Conservation (phyloP, 2,888 invertebrate species). For the Epinotia demarniana region DNA sequence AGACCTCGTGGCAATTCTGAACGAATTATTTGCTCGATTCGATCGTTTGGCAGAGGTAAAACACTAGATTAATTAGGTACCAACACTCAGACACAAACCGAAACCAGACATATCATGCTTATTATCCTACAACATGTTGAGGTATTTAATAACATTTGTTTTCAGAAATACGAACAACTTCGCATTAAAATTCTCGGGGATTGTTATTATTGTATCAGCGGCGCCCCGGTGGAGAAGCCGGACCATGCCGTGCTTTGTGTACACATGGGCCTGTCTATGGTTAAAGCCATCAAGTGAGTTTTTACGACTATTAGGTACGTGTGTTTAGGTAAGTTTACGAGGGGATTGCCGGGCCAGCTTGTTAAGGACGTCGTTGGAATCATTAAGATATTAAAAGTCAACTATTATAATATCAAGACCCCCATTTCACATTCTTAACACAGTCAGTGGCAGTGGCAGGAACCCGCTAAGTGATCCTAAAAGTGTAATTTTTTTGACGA, state of each 20-base stretch:
- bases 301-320: neutral
- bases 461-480: neutral
- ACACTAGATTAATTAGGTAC: conserved; percentile 21
- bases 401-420: neutral
- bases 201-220: conserved; percentile 99
- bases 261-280: conserved; percentile 98
- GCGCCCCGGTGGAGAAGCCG: conserved; percentile 94
- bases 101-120: neutral
- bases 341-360: neutral
- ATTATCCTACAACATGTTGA: conserved; percentile 20
- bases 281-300: conserved; percentile 96
- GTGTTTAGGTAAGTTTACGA: neutral
- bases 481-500: no score
- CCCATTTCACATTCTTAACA: neutral
- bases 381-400: neutral
- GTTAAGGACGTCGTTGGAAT: neutral
- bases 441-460: neutral
- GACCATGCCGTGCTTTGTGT: conserved; percentile 97
- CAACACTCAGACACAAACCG: neutral
- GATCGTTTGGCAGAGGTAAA: conserved; percentile 93
- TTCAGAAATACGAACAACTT: conserved; percentile 95
- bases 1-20: conserved; percentile 97
- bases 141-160: conserved; percentile 49
- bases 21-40: conserved; percentile 97
- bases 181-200: conserved; percentile 98